Base-by-base conservation (phyloP, 2,888 invertebrate species). In the Stictocephala bisonia region DNA sequence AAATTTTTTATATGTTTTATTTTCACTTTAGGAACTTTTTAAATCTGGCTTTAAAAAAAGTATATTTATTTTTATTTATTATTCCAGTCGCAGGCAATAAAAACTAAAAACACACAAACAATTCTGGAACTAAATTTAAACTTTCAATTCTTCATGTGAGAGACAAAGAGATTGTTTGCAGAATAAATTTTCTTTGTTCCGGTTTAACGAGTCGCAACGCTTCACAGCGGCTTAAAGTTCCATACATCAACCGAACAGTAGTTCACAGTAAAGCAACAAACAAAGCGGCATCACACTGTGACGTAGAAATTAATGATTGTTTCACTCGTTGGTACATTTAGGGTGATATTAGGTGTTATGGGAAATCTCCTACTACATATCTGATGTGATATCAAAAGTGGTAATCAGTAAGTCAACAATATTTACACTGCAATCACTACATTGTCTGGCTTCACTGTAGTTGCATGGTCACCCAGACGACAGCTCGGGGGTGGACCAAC, bases 391-490 rank as follows among this genome's bases (percentile, higher is more conserved):
- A 64, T 64, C 40, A 64, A 64, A 64, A 64, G 44, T 64, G 41
- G 27, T 40, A 29, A n/a, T 40, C 15, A 44, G 26, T 15, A 44
- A 60, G 44, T 44, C 27, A 64, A 64, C 40, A 40, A n/a, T 64
- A 64, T 64, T 40, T 64, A 64, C 64, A 64, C 15, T 40, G 40
- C 35, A n/a, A 13, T n/a, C 48, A 48, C 48, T 9, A 6, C 4
- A 48, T 15, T 13, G 56, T 29, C 18, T 9, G 50, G n/a, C 60
- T 80, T 84, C 85, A 88, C 81, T 87, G 88, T 76, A 87, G 85
- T 78, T 88, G 86, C 79, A 88, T 85, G 71, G 87, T 88, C 74
- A 90, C 88, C 90, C 90, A 91, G 67, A 90, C 89, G 69, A 89
- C 85, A 75, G 88, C 86, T 76, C 88, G 86, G 20, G 91, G 90